Conservation (phyloP, 2,888 invertebrate genomes). For the Drosophila kambysellisi region DNA sequence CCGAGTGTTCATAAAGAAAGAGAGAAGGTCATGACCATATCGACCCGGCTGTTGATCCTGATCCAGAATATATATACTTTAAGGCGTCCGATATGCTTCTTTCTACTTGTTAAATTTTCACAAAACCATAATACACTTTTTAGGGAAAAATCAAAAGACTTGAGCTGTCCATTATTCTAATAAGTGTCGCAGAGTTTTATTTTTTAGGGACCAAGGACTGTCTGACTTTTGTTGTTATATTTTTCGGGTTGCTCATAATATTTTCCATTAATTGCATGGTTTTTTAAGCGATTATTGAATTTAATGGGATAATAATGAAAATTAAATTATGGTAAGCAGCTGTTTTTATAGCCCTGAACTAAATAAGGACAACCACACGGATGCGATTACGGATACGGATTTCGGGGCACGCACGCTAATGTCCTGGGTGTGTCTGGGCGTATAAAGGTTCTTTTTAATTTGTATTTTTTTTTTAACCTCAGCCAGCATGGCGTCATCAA, state of each 20-base stretch:
- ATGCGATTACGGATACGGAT: not conserved
- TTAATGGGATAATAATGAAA: not conserved
- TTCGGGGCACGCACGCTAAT: constrained; percentile 16
- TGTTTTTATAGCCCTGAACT: not conserved
- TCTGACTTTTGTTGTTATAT: not conserved
- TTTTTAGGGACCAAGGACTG: not conserved
- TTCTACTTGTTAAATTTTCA: not conserved
- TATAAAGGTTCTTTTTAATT: not conserved
- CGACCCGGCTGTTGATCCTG: not conserved
- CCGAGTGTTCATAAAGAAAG: not conserved
- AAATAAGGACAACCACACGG: constrained; percentile 11
- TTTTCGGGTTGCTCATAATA: not conserved
- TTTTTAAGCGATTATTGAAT: not conserved
- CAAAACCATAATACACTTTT: not conserved
- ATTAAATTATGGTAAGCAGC: not conserved
- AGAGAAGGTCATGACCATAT: too few relatives aligned
- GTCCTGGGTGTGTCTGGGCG: constrained; percentile 46
- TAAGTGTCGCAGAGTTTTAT: not conserved
- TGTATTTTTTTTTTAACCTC: not conserved
- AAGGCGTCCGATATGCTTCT: not conserved
- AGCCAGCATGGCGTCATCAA: constrained; percentile 48
- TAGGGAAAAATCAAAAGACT: not conserved
- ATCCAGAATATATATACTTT: not conserved
- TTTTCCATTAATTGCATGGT: not conserved
- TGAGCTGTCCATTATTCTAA: not conserved